Conservation (phyloP, 2,888 invertebrate genomes). For the Synergus japonicus region DNA sequence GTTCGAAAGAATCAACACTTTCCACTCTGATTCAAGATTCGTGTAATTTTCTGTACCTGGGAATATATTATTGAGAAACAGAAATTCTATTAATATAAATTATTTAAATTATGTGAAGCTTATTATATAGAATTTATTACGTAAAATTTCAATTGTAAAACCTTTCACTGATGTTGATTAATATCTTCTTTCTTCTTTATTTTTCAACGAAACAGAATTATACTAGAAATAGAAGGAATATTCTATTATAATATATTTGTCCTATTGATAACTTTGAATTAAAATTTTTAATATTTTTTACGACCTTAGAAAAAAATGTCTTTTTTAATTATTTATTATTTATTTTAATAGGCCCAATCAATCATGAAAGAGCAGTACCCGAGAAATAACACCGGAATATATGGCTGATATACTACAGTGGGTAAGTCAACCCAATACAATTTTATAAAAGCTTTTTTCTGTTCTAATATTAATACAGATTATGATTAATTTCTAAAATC, state of each 20-base stretch:
- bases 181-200: background rate
- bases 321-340: background rate
- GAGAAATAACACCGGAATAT: background rate
- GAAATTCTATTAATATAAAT: slow-evolving; percentile 24
- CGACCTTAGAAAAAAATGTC: background rate
- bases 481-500: background rate
- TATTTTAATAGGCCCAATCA: background rate
- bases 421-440: background rate
- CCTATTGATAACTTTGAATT: no score
- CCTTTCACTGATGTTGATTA: background rate
- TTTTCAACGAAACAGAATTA: background rate
- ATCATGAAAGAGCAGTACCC: background rate
- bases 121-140: background rate
- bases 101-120: background rate
- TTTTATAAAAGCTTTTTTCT: background rate
- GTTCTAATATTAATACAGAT: background rate
- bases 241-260: background rate
- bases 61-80: background rate
- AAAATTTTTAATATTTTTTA: no score
- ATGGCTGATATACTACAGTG: background rate
- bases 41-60: slow-evolving; percentile 19
- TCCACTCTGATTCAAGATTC: slow-evolving; percentile 42
- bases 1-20: slow-evolving; percentile 36
- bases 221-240: background rate
- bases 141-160: background rate